These are phyloP conservation scores for Heterodera filipjevi DNA, from an alignment of 2,888 invertebrate species.

Conservation along the genomic window DNA sequence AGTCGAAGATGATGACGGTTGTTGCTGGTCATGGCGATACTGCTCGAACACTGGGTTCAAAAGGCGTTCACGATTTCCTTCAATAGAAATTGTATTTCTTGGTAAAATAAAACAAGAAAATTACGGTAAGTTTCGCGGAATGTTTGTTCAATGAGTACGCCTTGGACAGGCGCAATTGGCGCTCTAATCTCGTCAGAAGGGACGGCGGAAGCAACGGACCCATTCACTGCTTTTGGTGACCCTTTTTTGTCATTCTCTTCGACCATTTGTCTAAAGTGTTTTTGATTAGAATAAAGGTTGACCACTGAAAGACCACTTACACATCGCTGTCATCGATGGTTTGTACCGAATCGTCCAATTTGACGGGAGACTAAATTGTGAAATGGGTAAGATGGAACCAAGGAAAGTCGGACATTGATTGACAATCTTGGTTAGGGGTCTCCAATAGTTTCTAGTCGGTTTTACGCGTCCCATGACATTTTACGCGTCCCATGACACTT, in stretches of 20 bases:
- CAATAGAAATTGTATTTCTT: not conserved
- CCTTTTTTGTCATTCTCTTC: conserved; percentile 1
- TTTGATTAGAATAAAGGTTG: not conserved
- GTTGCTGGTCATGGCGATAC: conserved; percentile 7
- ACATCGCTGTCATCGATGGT: conserved; percentile 9
- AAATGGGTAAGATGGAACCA: too few relatives aligned
- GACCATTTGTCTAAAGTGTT: conserved; percentile 1
- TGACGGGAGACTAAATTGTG: not conserved
- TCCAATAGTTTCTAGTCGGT: too few relatives aligned
- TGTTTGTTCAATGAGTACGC: conserved; percentile 46
- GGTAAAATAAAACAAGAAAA: too few relatives aligned
- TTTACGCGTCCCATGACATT: too few relatives aligned
- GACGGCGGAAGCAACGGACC: not conserved
- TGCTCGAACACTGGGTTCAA: conserved; percentile 25
- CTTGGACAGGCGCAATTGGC: conserved; percentile 48
- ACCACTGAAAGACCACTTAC: not conserved
- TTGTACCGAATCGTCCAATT: not conserved
- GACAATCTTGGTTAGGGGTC: too few relatives aligned
- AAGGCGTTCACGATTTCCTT: not conserved
- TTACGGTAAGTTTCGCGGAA: conserved; percentile 49
- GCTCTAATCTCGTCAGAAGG: conserved; percentile 46
- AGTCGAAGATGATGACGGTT: conserved; percentile 2
- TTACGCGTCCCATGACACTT: too few relatives aligned
- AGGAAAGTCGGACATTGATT: too few relatives aligned
- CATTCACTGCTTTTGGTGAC: not conserved